Conservation (phyloP, 2,888 invertebrate species). For the Amorpha juglandis region DNA sequence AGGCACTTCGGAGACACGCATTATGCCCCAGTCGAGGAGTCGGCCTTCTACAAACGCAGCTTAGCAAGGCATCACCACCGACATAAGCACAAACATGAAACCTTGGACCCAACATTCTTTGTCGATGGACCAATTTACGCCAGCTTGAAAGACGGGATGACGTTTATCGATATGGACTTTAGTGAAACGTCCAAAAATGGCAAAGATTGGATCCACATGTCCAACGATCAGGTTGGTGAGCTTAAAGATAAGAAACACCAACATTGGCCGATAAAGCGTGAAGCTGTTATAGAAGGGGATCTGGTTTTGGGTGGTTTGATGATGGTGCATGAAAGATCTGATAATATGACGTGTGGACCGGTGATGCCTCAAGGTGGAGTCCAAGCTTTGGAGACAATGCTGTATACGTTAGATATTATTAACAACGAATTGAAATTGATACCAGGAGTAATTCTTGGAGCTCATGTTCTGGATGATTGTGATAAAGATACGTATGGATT, state of each 20-base stretch:
- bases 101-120: constrained; percentile 45
- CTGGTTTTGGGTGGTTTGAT: constrained; percentile 95
- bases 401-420: constrained; percentile 93
- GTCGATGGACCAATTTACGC: constrained; percentile 48
- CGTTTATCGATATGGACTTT: constrained; percentile 48
- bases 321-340: constrained; percentile 96
- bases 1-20: constrained; percentile 51
- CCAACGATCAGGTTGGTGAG: constrained; percentile 71
- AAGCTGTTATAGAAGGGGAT: constrained; percentile 94
- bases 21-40: constrained; percentile 36
- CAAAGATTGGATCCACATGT: constrained; percentile 71
- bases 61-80: constrained; percentile 64
- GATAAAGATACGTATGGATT: constrained; percentile 98
- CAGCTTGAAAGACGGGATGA: constrained; percentile 50
- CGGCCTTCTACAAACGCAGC: constrained; percentile 45
- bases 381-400: constrained; percentile 95
- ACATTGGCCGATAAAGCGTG: constrained; percentile 93
- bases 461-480: constrained; percentile 96
- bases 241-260: constrained; percentile 70
- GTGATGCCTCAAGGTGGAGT: constrained; percentile 97
- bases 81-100: constrained; percentile 57
- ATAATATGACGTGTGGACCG: constrained; percentile 94
- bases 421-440: constrained; percentile 87
- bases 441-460: constrained; percentile 92
- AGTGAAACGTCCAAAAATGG: constrained; percentile 40